phyloP scores from a whole-genome alignment of 2,888 invertebrate genomes.

The Beris morrisii region DNA sequence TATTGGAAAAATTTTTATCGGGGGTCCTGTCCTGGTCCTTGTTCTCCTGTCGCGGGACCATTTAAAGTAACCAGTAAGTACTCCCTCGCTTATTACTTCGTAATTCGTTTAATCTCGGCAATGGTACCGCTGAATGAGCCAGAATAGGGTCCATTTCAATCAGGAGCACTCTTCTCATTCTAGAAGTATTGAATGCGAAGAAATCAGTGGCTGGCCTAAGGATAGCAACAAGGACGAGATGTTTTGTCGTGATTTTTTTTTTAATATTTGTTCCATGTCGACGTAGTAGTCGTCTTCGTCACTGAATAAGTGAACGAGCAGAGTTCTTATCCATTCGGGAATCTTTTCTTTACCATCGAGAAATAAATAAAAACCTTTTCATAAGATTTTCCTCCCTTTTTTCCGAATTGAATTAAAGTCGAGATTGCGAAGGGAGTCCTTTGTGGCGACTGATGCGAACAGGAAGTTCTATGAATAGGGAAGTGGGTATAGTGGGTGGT shows the following conservation, averaged over 20 bases:
- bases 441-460: not conserved
- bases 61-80: conserved; percentile 31
- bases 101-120: conserved; percentile 37
- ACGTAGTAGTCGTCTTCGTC: not conserved
- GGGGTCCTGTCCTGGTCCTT: conserved; percentile 4
- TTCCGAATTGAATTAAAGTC: conserved; percentile 36
- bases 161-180: conserved; percentile 3
- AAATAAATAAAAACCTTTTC: conserved; percentile 30
- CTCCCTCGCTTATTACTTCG: conserved; percentile 34
- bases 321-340: not conserved
- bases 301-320: conserved; percentile 20
- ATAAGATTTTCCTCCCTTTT: conserved; percentile 16
- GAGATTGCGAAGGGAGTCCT: conserved; percentile 7
- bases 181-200: not conserved
- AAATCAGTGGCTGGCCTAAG: not conserved
- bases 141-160: conserved; percentile 24
- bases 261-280: conserved; percentile 10
- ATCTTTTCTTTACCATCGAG: conserved; percentile 1
- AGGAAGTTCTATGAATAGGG: conserved; percentile 17
- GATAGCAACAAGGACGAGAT: not conserved
- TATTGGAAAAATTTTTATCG: conserved; percentile 30
- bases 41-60: conserved; percentile 17
- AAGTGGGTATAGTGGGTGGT: conserved; percentile 10
- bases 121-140: conserved; percentile 22
- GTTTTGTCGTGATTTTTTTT: conserved; percentile 17